A percentile compares a stretch with the other conserved stretches of the same genome.
phyloP scores from a whole-genome alignment of 2,113 vertebrate genomes.

The Egretta garzetta region DNA sequence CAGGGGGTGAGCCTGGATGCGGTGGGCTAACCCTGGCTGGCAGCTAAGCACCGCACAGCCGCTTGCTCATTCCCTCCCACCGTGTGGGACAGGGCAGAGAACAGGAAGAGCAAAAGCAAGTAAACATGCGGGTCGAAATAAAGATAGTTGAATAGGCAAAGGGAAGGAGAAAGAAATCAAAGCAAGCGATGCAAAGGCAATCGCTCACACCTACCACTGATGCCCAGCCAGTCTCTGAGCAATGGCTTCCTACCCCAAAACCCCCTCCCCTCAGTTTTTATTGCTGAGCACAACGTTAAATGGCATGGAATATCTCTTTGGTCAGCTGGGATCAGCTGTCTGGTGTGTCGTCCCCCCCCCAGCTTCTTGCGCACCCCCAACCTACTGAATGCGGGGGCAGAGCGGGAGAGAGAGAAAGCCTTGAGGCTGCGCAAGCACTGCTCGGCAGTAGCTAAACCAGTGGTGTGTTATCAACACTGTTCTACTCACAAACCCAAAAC shows the following conservation, averaged over 20 bases:
- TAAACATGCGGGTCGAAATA: fast-evolving
- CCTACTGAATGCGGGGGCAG: neutral
- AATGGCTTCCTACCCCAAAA: neutral
- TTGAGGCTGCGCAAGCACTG: neutral
- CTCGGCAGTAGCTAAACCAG: neutral
- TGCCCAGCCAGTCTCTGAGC: neutral
- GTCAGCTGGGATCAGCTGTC: neutral
- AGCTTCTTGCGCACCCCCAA: neutral
- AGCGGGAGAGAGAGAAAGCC: neutral
- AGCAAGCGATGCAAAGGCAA: neutral
- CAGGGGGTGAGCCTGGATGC: neutral
- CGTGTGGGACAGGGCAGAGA: fast-evolving
- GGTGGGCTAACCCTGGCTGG: no score
- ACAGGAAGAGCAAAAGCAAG: neutral
- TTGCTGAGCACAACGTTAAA: neutral
- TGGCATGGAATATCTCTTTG: neutral
- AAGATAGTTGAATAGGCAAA: neutral
- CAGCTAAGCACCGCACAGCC: neutral
- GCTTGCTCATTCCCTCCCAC: neutral
- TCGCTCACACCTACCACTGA: neutral
- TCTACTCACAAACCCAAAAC: neutral
- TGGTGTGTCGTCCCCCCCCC: neutral
- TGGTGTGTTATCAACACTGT: fast-evolving
- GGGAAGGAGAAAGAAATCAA: neutral
- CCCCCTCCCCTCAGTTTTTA: neutral